phyloP scores from a whole-genome alignment of 2,888 invertebrate genomes.

The Cataglyphis altisquamis region DNA sequence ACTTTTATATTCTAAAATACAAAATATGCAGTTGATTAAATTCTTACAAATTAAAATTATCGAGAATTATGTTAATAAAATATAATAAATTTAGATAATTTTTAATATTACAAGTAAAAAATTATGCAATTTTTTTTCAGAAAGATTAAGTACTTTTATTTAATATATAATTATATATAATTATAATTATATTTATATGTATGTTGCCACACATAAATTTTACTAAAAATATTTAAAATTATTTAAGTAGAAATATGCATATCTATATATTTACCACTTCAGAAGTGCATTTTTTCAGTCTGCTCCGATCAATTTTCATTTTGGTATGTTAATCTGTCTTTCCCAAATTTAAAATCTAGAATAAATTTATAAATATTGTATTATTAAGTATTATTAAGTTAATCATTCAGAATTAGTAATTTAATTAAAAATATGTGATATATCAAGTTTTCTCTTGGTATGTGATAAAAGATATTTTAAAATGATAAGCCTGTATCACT shows the following conservation, averaged over 20 bases:
- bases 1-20: not conserved
- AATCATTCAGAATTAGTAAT: not conserved
- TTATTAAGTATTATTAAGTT: not conserved
- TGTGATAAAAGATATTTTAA: not conserved
- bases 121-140: not conserved
- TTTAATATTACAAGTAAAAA: not conserved
- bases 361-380: conserved; percentile 52
- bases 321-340: conserved; percentile 74
- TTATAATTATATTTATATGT: not conserved
- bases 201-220: not conserved
- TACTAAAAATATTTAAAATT: conserved; percentile 11
- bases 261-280: conserved; percentile 89
- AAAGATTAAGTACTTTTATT: not conserved
- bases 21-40: not conserved
- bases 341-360: conserved; percentile 78
- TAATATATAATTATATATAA: not conserved
- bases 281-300: conserved; percentile 93
- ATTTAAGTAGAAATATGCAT: not conserved
- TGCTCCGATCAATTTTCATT: conserved; percentile 94
- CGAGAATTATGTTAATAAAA: not conserved
- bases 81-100: not conserved
- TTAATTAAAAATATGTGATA: not conserved
- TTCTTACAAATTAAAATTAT: conserved; percentile 5
- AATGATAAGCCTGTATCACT: not conserved
- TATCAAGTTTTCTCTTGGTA: not conserved